Percentiles rank a stretch among this genome's conserved stretches.
Evolutionary conservation across 2,888 invertebrate species (phyloP).

Genomic region (Epiblema foenella): DNA sequence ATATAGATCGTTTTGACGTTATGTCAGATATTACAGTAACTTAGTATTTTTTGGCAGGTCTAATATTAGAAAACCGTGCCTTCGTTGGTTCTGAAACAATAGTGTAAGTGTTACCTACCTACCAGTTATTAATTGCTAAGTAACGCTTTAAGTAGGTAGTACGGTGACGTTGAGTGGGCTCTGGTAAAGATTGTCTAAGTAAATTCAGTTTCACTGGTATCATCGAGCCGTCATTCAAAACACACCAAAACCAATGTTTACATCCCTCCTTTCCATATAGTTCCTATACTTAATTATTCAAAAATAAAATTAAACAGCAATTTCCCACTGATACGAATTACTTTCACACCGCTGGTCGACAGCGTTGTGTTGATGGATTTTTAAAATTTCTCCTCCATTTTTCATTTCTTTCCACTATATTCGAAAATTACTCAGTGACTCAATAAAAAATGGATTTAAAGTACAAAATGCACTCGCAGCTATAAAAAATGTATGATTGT

Average conservation of each 20-base stretch:
- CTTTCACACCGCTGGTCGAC: neutral
- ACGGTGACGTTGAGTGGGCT: no score
- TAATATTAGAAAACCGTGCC: no score
- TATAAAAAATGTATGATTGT: constrained; percentile 36
- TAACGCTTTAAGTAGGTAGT: neutral
- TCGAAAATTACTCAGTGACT: neutral
- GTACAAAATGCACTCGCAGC: constrained; percentile 2
- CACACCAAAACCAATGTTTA: neutral
- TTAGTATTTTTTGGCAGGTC: no score
- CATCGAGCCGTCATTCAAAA: neutral
- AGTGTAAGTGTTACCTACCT: no score
- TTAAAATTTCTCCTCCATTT: constrained; percentile 12
- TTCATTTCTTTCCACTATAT: neutral
- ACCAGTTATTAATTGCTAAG: neutral
- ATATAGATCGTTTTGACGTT: no score
- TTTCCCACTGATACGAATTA: neutral
- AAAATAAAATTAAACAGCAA: no score
- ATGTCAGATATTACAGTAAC: no score
- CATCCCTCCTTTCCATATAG: no score
- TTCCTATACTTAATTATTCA: no score
- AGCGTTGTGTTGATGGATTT: constrained; percentile 20
- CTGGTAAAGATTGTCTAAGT: neutral
- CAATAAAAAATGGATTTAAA: constrained; percentile 24
- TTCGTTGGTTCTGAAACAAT: no score
- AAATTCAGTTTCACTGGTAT: neutral